Evolutionary conservation across 2,888 invertebrate species (phyloP).

Genomic region (Tethea ocularis): DNA sequence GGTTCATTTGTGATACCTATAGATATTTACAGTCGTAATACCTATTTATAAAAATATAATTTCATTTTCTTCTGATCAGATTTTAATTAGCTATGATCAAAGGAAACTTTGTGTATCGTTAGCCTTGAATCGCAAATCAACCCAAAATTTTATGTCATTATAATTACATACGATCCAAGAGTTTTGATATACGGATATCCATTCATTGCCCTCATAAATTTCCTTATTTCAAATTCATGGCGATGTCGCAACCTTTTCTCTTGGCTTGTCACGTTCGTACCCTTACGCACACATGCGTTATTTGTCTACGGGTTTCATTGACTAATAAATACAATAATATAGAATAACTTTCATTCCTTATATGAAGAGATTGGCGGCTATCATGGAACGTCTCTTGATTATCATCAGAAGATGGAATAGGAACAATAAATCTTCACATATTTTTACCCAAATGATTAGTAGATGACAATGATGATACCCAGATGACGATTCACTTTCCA

Average conservation of each 20-base stretch:
- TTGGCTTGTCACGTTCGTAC: constrained; percentile 45
- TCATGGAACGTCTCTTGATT: background rate
- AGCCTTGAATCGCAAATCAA: background rate
- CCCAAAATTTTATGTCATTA: background rate
- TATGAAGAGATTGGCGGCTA: background rate
- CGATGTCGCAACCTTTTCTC: constrained; percentile 45
- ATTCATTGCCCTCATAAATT: constrained; percentile 32
- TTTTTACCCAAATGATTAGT: too few species aligned
- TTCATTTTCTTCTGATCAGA: background rate
- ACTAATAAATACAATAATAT: background rate
- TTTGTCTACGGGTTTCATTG: constrained; percentile 40
- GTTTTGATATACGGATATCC: constrained; percentile 13
- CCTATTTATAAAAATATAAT: too few species aligned
- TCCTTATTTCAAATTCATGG: constrained; percentile 47
- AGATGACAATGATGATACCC: too few species aligned
- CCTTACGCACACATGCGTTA: constrained; percentile 36
- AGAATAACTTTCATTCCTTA: background rate
- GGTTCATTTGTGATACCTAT: too few species aligned
- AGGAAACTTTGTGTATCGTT: background rate
- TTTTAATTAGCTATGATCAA: background rate
- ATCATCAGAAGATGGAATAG: background rate
- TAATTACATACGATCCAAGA: constrained; percentile 7
- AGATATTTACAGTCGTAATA: too few species aligned
- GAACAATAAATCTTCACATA: background rate
- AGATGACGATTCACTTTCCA: too few species aligned